Percentiles rank a stretch among this genome's conserved stretches.
Conservation (phyloP, 2,797 vertebrate genomes). For the Forpus xanthops region DNA sequence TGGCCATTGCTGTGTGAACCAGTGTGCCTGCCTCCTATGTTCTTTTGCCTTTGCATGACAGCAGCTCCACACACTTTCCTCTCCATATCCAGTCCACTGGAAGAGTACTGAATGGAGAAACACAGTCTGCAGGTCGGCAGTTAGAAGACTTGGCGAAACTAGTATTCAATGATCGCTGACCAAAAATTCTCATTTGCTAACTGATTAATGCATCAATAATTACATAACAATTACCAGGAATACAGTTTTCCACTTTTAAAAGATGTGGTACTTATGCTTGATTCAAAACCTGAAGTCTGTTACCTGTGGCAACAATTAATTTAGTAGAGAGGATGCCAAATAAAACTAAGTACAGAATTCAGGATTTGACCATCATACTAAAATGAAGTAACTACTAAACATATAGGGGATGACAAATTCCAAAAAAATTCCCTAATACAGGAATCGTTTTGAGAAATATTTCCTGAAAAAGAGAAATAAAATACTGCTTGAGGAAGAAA, state of each 20-base stretch:
- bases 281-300: background rate
- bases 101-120: background rate
- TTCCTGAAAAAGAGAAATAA: background rate
- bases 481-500: background rate
- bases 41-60: background rate
- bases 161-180: background rate
- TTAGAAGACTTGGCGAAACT: background rate
- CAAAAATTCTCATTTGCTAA: background rate
- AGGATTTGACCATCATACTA: background rate
- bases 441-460: background rate
- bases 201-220: background rate
- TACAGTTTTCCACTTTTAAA: background rate
- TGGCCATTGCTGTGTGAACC: background rate
- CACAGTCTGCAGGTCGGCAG: background rate
- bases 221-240: conserved; percentile 11
- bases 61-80: background rate
- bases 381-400: background rate
- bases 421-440: background rate
- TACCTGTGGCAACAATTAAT: background rate
- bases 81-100: background rate
- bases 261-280: background rate
- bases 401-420: background rate
- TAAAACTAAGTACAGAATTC: background rate
- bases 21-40: background rate
- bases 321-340: background rate